phyloP scores from a whole-genome alignment of 2,888 invertebrate genomes.

The Willowsia nigromaculata region DNA sequence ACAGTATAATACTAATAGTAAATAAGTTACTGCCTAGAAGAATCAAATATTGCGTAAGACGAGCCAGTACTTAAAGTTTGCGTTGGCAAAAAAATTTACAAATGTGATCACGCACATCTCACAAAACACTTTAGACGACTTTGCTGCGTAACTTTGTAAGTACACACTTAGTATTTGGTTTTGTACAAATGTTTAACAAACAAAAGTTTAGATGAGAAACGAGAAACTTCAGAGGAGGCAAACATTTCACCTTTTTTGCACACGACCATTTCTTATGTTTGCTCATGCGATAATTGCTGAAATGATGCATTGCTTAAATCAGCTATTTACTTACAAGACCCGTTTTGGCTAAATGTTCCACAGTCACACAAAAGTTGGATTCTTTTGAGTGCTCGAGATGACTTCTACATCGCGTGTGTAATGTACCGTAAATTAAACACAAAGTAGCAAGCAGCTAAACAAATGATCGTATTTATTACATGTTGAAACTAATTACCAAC shows the following conservation, averaged over 20 bases:
- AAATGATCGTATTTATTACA: neutral
- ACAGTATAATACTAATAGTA: neutral
- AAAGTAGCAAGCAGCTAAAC: neutral
- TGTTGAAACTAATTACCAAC: neutral
- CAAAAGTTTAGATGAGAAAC: too few relatives aligned
- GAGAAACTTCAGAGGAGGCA: neutral
- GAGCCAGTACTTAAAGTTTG: neutral
- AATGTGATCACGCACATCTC: neutral
- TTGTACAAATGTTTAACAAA: too few relatives aligned
- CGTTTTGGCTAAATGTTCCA: neutral
- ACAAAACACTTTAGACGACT: too few relatives aligned
- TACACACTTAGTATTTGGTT: too few relatives aligned
- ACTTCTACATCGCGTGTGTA: too few relatives aligned
- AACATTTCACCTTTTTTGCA: neutral
- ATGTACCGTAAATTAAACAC: neutral
- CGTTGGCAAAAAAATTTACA: neutral
- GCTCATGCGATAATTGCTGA: neutral
- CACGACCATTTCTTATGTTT: neutral
- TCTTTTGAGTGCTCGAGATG: too few relatives aligned
- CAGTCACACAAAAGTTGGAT: neutral
- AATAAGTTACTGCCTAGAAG: neutral
- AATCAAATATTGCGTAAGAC: neutral
- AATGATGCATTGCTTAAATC: neutral
- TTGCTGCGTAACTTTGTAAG: too few relatives aligned
- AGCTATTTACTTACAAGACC: neutral